These are phyloP conservation scores for Trachythela sp. DNA, from an alignment of 64 coral and sea anemone species.

Conservation along the genomic window DNA sequence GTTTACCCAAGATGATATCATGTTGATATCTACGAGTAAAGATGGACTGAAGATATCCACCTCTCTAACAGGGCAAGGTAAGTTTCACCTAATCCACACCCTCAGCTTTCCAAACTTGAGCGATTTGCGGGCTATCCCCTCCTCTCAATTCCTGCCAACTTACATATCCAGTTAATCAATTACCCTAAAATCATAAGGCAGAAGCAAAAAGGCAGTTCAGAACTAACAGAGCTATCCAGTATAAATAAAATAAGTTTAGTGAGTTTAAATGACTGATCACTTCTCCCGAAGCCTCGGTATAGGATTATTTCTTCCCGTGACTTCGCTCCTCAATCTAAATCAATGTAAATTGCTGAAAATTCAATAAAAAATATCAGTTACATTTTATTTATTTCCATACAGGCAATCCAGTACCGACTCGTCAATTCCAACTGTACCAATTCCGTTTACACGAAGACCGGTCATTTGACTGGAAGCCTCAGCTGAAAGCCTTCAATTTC, in stretches of 20 bases:
- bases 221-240: no score
- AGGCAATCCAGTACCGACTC: slow-evolving; percentile 66
- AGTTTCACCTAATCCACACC: not conserved
- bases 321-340: no score
- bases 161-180: no score
- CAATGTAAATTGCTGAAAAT: no score
- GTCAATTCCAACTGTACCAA: slow-evolving; percentile 68
- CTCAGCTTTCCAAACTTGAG: not conserved
- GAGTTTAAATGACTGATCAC: no score
- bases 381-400: not conserved
- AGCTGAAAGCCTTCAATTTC: slow-evolving; percentile 63
- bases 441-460: slow-evolving; percentile 85
- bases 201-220: no score
- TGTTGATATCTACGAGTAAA: slow-evolving; percentile 46
- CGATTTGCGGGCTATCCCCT: not conserved
- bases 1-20: slow-evolving; percentile 58
- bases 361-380: no score
- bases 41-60: slow-evolving; percentile 63
- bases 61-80: slow-evolving; percentile 51
- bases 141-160: no score
- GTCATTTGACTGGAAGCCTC: slow-evolving; percentile 81
- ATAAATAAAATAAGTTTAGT: no score
- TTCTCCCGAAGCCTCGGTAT: no score
- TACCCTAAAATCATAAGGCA: no score
- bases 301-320: no score